Conservation (phyloP, 2,113 vertebrate genomes). For the Macroglossus sobrinus region DNA sequence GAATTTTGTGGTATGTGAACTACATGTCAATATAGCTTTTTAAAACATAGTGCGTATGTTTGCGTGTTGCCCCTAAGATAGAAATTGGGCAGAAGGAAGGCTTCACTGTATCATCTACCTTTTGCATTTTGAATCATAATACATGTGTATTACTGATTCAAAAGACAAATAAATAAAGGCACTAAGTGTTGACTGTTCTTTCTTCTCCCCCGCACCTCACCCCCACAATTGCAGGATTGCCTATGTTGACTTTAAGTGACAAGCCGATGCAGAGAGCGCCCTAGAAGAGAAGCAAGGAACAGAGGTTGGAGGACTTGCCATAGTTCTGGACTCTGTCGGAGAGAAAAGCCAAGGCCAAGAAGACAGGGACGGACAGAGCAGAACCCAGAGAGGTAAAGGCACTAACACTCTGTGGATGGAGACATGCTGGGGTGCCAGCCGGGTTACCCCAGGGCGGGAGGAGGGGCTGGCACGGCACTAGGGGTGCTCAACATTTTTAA, state of each 20-base stretch:
- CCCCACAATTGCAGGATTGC: constrained; percentile 84
- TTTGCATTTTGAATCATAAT: neutral
- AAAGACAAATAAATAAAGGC: neutral
- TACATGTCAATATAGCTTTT: neutral
- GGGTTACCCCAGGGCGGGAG: neutral
- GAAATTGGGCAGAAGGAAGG: neutral
- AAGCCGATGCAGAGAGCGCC: constrained; percentile 88
- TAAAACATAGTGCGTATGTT: neutral
- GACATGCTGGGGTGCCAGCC: neutral
- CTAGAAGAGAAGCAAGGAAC: constrained; percentile 90
- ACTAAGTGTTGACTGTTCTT: neutral
- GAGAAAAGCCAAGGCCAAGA: constrained; percentile 86
- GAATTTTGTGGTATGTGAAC: neutral
- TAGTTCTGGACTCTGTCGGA: constrained; percentile 88
- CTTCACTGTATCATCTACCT: neutral
- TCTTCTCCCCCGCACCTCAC: neutral
- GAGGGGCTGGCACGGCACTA: neutral
- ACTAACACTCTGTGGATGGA: neutral
- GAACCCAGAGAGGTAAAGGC: neutral
- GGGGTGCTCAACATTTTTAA: neutral
- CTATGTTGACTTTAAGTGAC: constrained; percentile 90
- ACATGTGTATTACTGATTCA: neutral
- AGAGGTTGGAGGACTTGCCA: constrained; percentile 87
- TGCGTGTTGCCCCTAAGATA: neutral
- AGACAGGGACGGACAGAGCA: neutral